phyloP scores from a whole-genome alignment of 2,888 invertebrate genomes.

The Macrophya alboannulata region DNA sequence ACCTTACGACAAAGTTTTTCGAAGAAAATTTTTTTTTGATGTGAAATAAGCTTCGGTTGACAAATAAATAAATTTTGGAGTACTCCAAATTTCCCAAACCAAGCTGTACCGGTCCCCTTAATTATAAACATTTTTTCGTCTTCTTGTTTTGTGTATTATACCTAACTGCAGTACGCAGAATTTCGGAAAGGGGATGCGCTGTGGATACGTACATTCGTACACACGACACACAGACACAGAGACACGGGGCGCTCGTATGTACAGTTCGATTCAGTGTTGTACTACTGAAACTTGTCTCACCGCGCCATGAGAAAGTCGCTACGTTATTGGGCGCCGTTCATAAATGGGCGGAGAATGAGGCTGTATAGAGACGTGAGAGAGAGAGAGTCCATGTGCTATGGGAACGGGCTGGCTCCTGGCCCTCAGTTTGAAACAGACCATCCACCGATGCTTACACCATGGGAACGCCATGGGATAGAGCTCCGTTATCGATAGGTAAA shows the following conservation, averaged over 20 bases:
- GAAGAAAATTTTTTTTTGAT: too few relatives aligned
- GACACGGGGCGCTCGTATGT: background rate
- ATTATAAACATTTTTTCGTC: too few relatives aligned
- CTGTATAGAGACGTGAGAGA: slow-evolving; percentile 67
- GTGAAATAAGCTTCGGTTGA: too few relatives aligned
- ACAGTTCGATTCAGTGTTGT: background rate
- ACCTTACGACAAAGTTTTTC: too few relatives aligned
- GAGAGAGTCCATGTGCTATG: slow-evolving; percentile 77
- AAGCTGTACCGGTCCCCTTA: too few relatives aligned
- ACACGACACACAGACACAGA: slow-evolving; percentile 32
- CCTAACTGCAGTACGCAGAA: background rate
- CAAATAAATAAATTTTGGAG: too few relatives aligned
- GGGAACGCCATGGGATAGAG: slow-evolving; percentile 56
- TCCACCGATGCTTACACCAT: slow-evolving; percentile 75
- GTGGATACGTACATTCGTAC: background rate
- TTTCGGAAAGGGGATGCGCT: background rate
- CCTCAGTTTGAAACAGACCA: slow-evolving; percentile 78
- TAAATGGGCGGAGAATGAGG: slow-evolving; percentile 62
- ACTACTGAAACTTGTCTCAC: slow-evolving; percentile 59
- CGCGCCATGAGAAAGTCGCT: slow-evolving; percentile 64
- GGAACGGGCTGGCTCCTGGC: slow-evolving; percentile 68
- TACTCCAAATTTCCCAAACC: too few relatives aligned
- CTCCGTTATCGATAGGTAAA: slow-evolving; percentile 16
- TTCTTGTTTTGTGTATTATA: background rate
- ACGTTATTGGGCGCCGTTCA: slow-evolving; percentile 61